A percentile compares a stretch with the other conserved stretches of the same genome.
Conservation (phyloP, 2,113 vertebrate genomes). For the Myotis brandtii region DNA sequence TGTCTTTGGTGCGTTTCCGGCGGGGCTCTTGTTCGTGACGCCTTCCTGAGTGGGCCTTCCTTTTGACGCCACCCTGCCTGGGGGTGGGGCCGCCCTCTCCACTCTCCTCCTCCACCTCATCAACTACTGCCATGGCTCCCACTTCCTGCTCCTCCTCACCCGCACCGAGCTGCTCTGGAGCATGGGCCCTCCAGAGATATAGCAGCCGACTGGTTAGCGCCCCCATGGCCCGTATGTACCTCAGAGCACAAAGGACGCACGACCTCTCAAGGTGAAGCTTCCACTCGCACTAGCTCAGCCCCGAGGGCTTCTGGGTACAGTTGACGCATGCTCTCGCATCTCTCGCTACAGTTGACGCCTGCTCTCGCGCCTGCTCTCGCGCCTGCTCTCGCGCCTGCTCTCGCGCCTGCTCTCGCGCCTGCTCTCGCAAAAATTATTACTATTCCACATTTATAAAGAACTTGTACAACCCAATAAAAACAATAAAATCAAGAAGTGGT, state of each 20-base stretch:
- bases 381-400: no score
- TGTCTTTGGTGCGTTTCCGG: accelerated
- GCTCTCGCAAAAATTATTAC: background rate
- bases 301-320: background rate
- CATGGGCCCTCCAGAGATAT: background rate
- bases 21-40: accelerated
- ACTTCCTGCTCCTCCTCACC: background rate
- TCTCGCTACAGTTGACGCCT: no score
- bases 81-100: background rate
- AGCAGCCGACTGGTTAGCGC: background rate
- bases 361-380: no score
- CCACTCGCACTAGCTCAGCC: background rate
- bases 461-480: background rate
- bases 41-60: background rate
- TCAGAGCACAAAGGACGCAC: accelerated
- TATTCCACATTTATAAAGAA: background rate
- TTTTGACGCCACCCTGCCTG: background rate
- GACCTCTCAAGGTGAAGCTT: accelerated
- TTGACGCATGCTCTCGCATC: no score
- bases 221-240: background rate
- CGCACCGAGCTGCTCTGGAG: background rate
- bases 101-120: background rate
- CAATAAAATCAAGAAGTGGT: background rate
- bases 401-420: no score
- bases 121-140: background rate